Evolutionary conservation across 1,140 invertebrate genomes (phyloP), one percentile per base, ranked within the genome.

Genomic region (Calycopis cecrops): DNA sequence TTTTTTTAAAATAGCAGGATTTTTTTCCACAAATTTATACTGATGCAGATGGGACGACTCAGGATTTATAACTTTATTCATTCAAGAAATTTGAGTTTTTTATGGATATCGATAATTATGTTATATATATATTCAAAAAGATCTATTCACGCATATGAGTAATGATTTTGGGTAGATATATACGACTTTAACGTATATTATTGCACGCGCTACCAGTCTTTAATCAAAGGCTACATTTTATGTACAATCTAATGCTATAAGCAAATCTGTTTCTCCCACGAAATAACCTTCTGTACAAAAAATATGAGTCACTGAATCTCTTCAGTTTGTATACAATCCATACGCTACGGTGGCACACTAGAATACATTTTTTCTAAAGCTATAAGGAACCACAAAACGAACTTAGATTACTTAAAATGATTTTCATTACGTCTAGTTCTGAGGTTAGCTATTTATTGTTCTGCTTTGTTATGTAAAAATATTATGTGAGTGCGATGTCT

Each of bases 121-220:
- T 3, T 28, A 28, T 28, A 3, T 28, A 6, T 28, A 3, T 28
- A 28, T 44, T 44, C 40, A 44, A 44, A 44, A 44, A 44, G 40
- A 44, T 44, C 40, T 14, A 14, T 28, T 28, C 9, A 44, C 40
- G 12, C 21, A 16, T 44, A 18, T 44, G 14, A 44, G 17, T 9
- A 28, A 6, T 28, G 21, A 44, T 50, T 50, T 16, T 6, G 48
- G 11, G 28, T 49, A n/a, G 40, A 44, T 34, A 52, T 10, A 38
- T 55, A 14, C 51, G 16, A 38, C 49, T 52, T 52, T 35, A 57
- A 21, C 44, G 21, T 28, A 48, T 50, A n/a, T 42, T 33, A 44
- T 51, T 52, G 53, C 60, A 55, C 56, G 55, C 55, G 18, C 66
- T 69, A 68, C 55, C 63, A 65, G 66, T 68, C 66, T 68, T 65